Evolutionary conservation across 1,140 invertebrate genomes (phyloP).

Genomic region (Drosophila pandora): DNA sequence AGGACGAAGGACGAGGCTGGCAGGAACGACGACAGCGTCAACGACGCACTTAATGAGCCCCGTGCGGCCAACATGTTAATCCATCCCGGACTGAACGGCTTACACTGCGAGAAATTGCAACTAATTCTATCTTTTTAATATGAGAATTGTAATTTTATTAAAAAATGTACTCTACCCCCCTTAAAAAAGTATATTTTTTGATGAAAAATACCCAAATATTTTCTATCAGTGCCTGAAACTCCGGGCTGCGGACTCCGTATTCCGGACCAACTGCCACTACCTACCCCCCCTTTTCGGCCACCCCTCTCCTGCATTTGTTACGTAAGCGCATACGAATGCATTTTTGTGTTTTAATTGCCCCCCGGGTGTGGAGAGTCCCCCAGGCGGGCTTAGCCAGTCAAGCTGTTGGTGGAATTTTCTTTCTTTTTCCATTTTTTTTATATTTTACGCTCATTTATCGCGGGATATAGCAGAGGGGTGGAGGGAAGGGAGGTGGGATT

Average conservation of each 20-base stretch:
- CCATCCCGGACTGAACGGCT: slow-evolving; percentile 46
- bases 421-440: slow-evolving; percentile 15
- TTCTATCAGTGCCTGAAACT: slow-evolving; percentile 1
- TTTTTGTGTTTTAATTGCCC: slow-evolving; percentile 55
- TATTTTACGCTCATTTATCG: slow-evolving; percentile 55
- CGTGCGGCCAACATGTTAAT: slow-evolving; percentile 76
- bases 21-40: slow-evolving; percentile 46
- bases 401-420: slow-evolving; percentile 15
- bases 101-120: background rate
- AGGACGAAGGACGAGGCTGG: slow-evolving; percentile 8
- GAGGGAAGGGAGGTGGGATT: background rate
- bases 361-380: slow-evolving; percentile 24
- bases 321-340: slow-evolving; percentile 51
- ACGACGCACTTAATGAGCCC: slow-evolving; percentile 76
- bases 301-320: slow-evolving; percentile 59
- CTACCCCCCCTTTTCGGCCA: background rate
- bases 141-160: no score
- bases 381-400: slow-evolving; percentile 13
- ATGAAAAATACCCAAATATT: background rate
- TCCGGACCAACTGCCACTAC: slow-evolving; percentile 3
- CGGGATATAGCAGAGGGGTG: background rate
- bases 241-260: slow-evolving; percentile 4
- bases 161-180: no score
- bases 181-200: no score
- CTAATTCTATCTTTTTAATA: no score